A percentile compares a stretch with the other conserved stretches of the same genome.
These are phyloP conservation scores for Chloroclysta siterata DNA, from an alignment of 2,888 invertebrate species.

Conservation along the genomic window DNA sequence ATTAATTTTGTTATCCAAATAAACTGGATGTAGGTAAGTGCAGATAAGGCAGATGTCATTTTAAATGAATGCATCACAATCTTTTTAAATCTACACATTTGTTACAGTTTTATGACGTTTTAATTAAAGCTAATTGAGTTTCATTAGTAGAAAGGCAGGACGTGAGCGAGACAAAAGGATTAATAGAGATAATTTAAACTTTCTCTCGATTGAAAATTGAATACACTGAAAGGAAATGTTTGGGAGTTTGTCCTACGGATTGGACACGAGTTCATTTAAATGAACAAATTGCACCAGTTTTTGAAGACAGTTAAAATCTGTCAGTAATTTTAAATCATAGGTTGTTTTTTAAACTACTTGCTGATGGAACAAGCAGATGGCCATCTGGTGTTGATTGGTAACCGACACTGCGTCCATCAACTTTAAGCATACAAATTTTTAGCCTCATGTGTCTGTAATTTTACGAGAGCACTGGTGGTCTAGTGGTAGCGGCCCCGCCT, in stretches of 20 bases:
- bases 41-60: no score
- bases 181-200: slow-evolving; percentile 52
- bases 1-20: no score
- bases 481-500: no score
- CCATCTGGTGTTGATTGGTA: no score
- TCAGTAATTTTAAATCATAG: no score
- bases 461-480: no score
- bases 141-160: slow-evolving; percentile 50
- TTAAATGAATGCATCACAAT: background rate
- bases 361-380: no score
- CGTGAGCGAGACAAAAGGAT: slow-evolving; percentile 66
- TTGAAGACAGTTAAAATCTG: background rate
- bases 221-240: slow-evolving; percentile 11
- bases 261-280: slow-evolving; percentile 4
- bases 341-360: no score
- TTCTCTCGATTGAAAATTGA: slow-evolving; percentile 33
- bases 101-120: slow-evolving; percentile 19
- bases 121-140: slow-evolving; percentile 42
- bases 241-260: slow-evolving; percentile 11
- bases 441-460: no score
- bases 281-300: background rate
- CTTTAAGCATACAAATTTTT: no score
- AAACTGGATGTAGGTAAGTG: no score
- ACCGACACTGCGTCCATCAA: no score
- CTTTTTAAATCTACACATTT: background rate